Conservation (phyloP, 2,888 invertebrate genomes). For the Scotopteryx bipunctaria region DNA sequence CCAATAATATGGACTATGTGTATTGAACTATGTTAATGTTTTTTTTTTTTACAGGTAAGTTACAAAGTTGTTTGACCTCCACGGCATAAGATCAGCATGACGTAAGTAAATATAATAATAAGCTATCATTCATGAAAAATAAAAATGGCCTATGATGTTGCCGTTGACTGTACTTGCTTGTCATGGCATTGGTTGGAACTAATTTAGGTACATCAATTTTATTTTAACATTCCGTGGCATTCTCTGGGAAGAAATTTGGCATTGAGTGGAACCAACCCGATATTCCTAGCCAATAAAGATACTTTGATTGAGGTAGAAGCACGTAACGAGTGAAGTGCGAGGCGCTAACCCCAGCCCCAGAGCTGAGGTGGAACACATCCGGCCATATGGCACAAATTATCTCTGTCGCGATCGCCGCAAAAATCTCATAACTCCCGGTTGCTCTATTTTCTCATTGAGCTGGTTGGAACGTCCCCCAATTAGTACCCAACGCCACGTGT, state of each 20-base stretch:
- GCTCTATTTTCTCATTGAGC: slow-evolving; percentile 59
- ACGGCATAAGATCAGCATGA: neutral
- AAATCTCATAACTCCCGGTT: slow-evolving; percentile 39
- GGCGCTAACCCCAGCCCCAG: neutral
- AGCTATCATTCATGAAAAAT: no score
- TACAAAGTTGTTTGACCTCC: neutral
- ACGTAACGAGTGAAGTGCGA: no score
- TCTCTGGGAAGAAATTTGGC: no score
- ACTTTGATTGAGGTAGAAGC: no score
- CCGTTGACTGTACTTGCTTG: no score
- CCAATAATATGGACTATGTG: neutral
- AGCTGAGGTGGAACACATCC: neutral
- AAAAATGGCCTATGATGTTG: no score
- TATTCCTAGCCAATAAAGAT: no score
- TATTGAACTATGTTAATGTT: neutral
- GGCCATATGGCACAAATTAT: slow-evolving; percentile 14
- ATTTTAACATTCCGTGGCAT: no score
- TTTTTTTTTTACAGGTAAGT: slow-evolving; percentile 26
- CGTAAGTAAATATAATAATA: neutral
- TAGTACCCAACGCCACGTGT: slow-evolving; percentile 70
- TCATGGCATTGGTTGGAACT: no score
- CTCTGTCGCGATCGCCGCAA: slow-evolving; percentile 31
- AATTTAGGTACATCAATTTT: no score
- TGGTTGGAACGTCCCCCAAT: slow-evolving; percentile 60
- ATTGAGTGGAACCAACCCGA: no score